Evolutionary conservation across 2,888 invertebrate species (phyloP).

Genomic region (Xanthorhoe spadicearia): DNA sequence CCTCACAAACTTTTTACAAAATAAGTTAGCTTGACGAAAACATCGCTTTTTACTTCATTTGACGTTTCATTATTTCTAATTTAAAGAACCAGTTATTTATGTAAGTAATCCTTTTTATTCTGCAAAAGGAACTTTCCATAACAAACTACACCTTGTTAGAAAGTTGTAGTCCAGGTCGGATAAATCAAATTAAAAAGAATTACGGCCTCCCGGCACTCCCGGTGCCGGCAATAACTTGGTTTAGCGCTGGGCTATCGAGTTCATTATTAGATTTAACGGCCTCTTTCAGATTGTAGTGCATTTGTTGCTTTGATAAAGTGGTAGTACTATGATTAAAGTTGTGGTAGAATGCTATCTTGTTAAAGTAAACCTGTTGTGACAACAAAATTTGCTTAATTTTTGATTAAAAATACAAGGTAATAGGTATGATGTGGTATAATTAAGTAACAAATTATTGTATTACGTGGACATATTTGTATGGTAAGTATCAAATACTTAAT

Average conservation of each 20-base stretch:
- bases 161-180: conserved; percentile 22
- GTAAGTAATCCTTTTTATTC: background rate
- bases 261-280: conserved; percentile 38
- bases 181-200: conserved; percentile 43
- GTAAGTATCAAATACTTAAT: too few relatives aligned
- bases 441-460: too few relatives aligned
- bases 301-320: background rate
- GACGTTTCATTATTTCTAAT: background rate
- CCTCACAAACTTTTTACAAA: too few relatives aligned
- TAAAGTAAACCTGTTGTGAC: too few relatives aligned
- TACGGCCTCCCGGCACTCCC: conserved; percentile 26
- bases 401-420: too few relatives aligned
- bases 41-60: background rate
- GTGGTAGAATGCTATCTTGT: background rate
- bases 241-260: conserved; percentile 30
- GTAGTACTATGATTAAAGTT: background rate
- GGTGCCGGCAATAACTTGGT: conserved; percentile 33
- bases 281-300: conserved; percentile 26
- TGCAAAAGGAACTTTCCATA: conserved; percentile 11
- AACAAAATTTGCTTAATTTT: too few relatives aligned
- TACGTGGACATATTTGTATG: too few relatives aligned
- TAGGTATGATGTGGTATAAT: too few relatives aligned
- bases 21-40: too few relatives aligned
- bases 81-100: background rate
- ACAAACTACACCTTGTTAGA: conserved; percentile 19